Base-by-base conservation (phyloP, 2,888 invertebrate genomes). In the Seladonia tumulorum region DNA sequence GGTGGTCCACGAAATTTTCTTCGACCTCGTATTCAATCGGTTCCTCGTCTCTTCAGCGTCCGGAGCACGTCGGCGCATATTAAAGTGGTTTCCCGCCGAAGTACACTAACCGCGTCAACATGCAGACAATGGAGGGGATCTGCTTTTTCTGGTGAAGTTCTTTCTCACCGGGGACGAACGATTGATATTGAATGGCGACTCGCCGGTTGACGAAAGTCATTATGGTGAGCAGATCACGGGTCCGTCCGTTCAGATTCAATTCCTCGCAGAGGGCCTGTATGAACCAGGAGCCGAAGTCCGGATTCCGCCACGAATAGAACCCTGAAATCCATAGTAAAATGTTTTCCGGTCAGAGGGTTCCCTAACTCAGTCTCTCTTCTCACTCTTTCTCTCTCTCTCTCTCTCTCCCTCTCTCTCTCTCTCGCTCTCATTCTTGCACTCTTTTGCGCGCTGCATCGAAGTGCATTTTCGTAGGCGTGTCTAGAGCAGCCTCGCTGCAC, bases 231-330 rank as follows among this genome's bases (percentile, higher is more conserved):
- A 98, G 94, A 93, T 97, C 97, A 72, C 95, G 95, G 60, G 95
- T 95, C 0, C 92, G 90, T 12, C 95, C 95, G 85, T 95, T 93
- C 83, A 95, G 91, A 79, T 96, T 95, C 29, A 97, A 91, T 16
- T 97, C 96, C 5, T 95, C 92, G 90, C 96, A 97, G 68, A 98
- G 93, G 5, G 97, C 95, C 93, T 97, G 97, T 77, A 98, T 96
- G 92, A 97, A 98, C 97, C 97, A 97, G 0, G 97, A 97, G 3
- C 97, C 97, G 39, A 96, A 95, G 72, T 96, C 95, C 45, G 96
- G 96, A 93, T 97, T 97, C 7, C 97, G 95, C 96, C 97, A 97
- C 0, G 97, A 97, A 92, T 96, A 97, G 93, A 96, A 96, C 77
- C 97, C 97, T 96, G 93, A 71, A 94, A 93, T 42, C 68, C 86